Evolutionary conservation across 2,113 vertebrate genomes (phyloP).

Genomic region (Notarius quadriscutis): DNA sequence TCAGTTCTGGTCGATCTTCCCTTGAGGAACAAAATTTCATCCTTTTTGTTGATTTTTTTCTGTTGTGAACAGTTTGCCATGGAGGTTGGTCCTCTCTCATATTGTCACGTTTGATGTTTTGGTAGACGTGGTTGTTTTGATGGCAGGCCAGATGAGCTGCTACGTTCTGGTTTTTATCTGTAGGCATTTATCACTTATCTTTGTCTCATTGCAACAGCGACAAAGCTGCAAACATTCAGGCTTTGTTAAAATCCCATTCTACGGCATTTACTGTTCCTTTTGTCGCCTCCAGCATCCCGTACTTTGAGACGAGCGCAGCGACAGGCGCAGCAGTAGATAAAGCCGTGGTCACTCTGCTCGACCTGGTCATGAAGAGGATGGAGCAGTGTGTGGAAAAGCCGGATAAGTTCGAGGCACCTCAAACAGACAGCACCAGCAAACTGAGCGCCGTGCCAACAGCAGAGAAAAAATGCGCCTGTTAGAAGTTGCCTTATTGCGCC

Average conservation of each 20-base stretch:
- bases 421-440: slow-evolving; percentile 78
- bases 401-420: slow-evolving; percentile 67
- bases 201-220: neutral
- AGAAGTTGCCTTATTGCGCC: slow-evolving; percentile 53
- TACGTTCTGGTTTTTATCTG: neutral
- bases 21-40: too few relatives aligned
- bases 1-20: too few relatives aligned
- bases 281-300: slow-evolving; percentile 77
- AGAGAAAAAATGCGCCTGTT: slow-evolving; percentile 88
- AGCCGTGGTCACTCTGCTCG: slow-evolving; percentile 85
- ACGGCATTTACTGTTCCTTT: neutral
- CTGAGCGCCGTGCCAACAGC: slow-evolving; percentile 66
- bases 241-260: neutral
- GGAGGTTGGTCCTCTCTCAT: too few relatives aligned
- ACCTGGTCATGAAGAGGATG: slow-evolving; percentile 98
- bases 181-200: neutral
- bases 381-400: slow-evolving; percentile 91
- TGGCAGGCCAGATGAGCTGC: too few relatives aligned
- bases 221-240: neutral
- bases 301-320: slow-evolving; percentile 93
- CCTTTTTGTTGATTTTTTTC: too few relatives aligned
- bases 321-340: slow-evolving; percentile 86
- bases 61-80: too few relatives aligned
- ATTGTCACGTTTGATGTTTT: too few relatives aligned
- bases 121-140: too few relatives aligned